Base-by-base conservation (phyloP, 1,140 invertebrate genomes). In the Zaprionus capensis region DNA sequence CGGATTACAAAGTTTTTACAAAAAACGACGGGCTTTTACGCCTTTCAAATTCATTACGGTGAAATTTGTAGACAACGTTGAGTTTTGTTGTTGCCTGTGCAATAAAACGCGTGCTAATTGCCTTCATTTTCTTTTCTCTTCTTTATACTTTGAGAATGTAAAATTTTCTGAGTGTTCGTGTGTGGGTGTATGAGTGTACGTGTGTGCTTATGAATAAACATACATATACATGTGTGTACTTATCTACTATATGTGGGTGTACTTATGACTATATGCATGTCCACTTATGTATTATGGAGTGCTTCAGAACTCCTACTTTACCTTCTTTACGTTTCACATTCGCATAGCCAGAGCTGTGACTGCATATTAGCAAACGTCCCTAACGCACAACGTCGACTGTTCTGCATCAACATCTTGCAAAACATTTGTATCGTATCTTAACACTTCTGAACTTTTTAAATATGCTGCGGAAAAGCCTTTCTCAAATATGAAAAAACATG, bases 91-190 rank as follows among this genome's bases (percentile, higher is more conserved):
- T 24, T 22, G 20, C 17, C 46, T 51, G 46, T 14, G 46, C 22
- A 51, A 51, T 51, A 51, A 51, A 51, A 51, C 46, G 46, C 46
- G 46, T 51, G 46, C 46, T 51, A 51, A 51, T 51, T 51, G 46
- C 46, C 46, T 51, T 51, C 46, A 51, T 51, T 51, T 51, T 51
- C 46, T 51, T 51, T 51, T 24, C 22, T 24, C 46, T 49, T 20
- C 20, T 24, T 51, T 51, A 17, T 46, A 14, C 46, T 51, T 51
- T 20, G 17, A 51, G 46, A 51, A 51, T 51, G 46, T 51, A 51
- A 1, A 51, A 51, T 51, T 14, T 11, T 51, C 11, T 12, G 20
- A 24, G 46, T 14, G 12, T 51, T 20, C 22, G 46, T 51, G 11
- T 22, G 46, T 22, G 20, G 20, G 46, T 49, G 46, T 41, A 34